phyloP scores from a whole-genome alignment of 2,797 vertebrate species.

The Pteronotus mesoamericanus region DNA sequence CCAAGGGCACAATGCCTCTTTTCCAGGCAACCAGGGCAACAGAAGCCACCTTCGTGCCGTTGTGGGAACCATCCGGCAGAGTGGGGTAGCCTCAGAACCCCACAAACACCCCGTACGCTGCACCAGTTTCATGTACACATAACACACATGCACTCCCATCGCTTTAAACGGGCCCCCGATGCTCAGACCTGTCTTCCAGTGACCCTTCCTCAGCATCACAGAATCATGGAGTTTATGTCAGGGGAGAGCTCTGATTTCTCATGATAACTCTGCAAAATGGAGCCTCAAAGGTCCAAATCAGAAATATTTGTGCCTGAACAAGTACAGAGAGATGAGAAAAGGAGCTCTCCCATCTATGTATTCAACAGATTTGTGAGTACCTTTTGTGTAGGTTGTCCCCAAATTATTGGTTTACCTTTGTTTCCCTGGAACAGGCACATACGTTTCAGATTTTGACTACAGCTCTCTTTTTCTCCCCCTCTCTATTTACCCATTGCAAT shows the following conservation, averaged over 20 bases:
- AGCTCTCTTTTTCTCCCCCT: not conserved
- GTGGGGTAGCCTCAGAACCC: rapidly evolving
- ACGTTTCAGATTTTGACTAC: constrained; percentile 51
- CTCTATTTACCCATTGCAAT: constrained; percentile 24
- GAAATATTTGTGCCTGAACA: constrained; percentile 70
- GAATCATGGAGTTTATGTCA: not conserved
- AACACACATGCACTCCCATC: rapidly evolving
- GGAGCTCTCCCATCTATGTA: constrained; percentile 42
- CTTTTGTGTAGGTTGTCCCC: constrained; percentile 61
- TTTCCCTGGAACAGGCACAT: constrained; percentile 50
- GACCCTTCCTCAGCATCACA: constrained; percentile 3
- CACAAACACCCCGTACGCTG: not conserved
- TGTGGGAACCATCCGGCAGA: rapidly evolving
- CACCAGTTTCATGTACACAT: rapidly evolving
- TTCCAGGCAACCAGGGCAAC: constrained; percentile 41
- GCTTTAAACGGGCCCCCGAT: not conserved
- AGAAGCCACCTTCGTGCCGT: constrained; percentile 6
- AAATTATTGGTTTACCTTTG: constrained; percentile 72
- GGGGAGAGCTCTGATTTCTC: constrained; percentile 44
- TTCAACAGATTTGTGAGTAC: constrained; percentile 49
- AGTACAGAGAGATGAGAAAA: constrained; percentile 63
- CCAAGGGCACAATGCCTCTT: constrained; percentile 5
- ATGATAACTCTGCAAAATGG: not conserved
- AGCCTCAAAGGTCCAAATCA: constrained; percentile 55
- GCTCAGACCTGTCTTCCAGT: not conserved